Conservation (phyloP, 2,797 vertebrate genomes). For the Sternotherus odoratus region DNA sequence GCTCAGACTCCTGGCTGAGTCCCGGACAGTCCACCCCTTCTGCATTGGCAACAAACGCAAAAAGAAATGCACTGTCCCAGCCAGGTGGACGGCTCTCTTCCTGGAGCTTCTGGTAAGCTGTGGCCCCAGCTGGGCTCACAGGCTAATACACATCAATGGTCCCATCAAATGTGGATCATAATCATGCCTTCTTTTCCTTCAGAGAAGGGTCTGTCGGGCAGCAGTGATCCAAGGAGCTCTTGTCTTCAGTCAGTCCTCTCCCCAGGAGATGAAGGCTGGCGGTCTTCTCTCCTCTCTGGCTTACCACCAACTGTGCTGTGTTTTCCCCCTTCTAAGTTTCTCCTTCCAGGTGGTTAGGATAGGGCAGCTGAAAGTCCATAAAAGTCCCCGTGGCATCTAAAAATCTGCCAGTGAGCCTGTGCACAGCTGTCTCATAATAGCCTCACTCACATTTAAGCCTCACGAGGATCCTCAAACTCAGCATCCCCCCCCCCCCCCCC, state of each 20-base stretch:
- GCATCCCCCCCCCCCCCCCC: not conserved
- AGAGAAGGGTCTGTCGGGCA: not conserved
- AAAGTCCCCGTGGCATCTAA: not conserved
- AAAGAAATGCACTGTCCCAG: not conserved
- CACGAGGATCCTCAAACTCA: not conserved
- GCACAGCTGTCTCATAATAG: not conserved
- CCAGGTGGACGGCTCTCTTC: not conserved
- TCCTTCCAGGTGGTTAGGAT: not conserved
- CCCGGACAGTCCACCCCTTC: not conserved
- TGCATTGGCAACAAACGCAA: not conserved
- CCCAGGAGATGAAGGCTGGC: not conserved
- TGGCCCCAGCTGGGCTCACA: not conserved
- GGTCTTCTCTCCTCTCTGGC: no score
- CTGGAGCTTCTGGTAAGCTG: not conserved
- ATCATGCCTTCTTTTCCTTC: not conserved
- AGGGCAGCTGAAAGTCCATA: not conserved
- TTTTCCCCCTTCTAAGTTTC: not conserved
- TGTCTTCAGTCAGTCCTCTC: not conserved
- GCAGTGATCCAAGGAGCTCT: not conserved
- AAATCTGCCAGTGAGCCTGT: not conserved
- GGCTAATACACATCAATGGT: not conserved
- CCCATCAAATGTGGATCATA: not conserved
- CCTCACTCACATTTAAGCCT: not conserved
- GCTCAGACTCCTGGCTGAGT: not conserved
- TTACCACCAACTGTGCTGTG: not conserved